Percentiles rank a stretch among this genome's conserved stretches.
These are phyloP conservation scores for Corynorhinus townsendii DNA, from an alignment of 2,113 vertebrate species.

Conservation along the genomic window DNA sequence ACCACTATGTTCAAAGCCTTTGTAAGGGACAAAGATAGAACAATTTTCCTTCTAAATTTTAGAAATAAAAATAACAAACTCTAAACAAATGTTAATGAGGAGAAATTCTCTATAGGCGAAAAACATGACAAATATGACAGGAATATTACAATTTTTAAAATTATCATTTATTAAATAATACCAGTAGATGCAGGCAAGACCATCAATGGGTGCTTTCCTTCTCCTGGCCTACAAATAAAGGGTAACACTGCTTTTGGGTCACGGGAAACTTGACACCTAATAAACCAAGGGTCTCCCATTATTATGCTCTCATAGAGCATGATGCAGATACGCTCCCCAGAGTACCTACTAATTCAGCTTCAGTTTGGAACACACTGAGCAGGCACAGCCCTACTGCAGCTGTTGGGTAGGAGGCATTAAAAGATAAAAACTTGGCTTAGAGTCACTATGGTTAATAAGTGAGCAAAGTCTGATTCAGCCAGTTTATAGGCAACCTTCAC, in stretches of 20 bases:
- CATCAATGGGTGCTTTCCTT: background rate
- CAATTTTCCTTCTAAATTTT: too few species aligned
- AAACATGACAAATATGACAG: too few species aligned
- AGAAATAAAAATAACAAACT: too few species aligned
- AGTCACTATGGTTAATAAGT: constrained; percentile 67
- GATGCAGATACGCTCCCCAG: background rate
- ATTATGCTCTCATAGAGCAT: background rate
- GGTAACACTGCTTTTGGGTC: background rate
- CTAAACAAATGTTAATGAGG: too few species aligned
- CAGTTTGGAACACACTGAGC: constrained; percentile 45
- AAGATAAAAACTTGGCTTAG: constrained; percentile 64
- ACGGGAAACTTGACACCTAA: constrained; percentile 32
- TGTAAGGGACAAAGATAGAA: too few species aligned
- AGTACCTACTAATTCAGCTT: constrained; percentile 56
- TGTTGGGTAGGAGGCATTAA: constrained; percentile 52
- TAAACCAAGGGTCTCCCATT: background rate
- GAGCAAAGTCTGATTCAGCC: constrained; percentile 44
- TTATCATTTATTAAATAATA: too few species aligned
- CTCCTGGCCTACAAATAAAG: background rate
- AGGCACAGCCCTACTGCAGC: constrained; percentile 45
- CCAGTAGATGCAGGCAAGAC: too few species aligned
- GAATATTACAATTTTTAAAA: too few species aligned
- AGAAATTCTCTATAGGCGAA: too few species aligned
- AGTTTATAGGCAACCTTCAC: constrained; percentile 28
- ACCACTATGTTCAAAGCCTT: too few species aligned